These are phyloP conservation scores for Dreissena rostriformis DNA, from an alignment of 1,140 invertebrate species.

Conservation along the genomic window DNA sequence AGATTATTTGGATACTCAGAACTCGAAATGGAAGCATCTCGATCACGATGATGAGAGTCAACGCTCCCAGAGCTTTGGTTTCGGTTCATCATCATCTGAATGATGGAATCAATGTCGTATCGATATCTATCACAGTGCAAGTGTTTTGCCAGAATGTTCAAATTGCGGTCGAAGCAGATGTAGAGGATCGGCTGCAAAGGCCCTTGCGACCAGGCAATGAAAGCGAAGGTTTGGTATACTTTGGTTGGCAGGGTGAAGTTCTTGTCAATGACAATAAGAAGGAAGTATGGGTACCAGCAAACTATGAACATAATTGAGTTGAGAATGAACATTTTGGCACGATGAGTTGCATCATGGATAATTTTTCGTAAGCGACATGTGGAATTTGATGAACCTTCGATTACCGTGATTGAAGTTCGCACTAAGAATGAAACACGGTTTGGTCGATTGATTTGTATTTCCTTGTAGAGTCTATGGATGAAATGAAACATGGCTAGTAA, in stretches of 20 bases:
- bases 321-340: constrained; percentile 77
- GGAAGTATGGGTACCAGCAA: constrained; percentile 80
- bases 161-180: constrained; percentile 78
- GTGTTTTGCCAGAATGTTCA: constrained; percentile 75
- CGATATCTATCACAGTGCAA: constrained; percentile 73
- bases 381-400: constrained; percentile 65
- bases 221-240: constrained; percentile 79
- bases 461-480: constrained; percentile 76
- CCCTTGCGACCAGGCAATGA: constrained; percentile 80
- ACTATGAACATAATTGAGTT: constrained; percentile 74
- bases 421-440: constrained; percentile 78
- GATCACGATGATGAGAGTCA: neutral
- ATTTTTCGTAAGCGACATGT: constrained; percentile 66
- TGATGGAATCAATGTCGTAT: constrained; percentile 63
- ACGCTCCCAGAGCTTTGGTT: constrained; percentile 53
- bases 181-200: constrained; percentile 78
- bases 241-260: constrained; percentile 76
- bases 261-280: constrained; percentile 77
- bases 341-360: constrained; percentile 73
- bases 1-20: neutral
- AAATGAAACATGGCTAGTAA: constrained; percentile 76
- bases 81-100: constrained; percentile 64
- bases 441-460: constrained; percentile 78
- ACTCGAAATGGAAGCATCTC: constrained; percentile 12
- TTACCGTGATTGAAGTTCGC: constrained; percentile 76